phyloP scores from a whole-genome alignment of 1,140 invertebrate species.

The Diuraphis noxia region DNA sequence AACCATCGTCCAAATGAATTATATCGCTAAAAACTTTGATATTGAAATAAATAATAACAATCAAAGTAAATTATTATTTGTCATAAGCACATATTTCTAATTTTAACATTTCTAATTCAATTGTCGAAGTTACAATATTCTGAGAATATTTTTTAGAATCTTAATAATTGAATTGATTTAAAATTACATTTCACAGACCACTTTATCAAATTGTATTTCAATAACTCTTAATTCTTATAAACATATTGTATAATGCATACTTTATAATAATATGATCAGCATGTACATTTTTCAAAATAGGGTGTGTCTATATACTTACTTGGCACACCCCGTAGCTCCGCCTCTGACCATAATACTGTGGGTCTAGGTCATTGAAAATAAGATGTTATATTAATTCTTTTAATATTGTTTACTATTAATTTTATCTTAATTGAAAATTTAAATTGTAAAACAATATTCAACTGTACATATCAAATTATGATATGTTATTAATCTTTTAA shows the following conservation, averaged over 20 bases:
- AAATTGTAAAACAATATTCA: background rate
- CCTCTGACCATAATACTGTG: background rate
- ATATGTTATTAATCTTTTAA: background rate
- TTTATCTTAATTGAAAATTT: background rate
- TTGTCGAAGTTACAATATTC: too few relatives aligned
- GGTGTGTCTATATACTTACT: background rate
- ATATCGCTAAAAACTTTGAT: background rate
- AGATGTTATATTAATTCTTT: background rate
- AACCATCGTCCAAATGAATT: background rate
- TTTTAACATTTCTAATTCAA: background rate
- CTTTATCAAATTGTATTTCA: background rate
- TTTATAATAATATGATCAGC: background rate
- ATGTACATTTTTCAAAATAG: background rate
- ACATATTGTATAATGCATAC: background rate
- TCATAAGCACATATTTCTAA: background rate
- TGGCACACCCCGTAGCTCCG: background rate
- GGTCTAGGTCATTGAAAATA: conserved; percentile 6
- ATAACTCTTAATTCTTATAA: background rate
- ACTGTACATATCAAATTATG: background rate
- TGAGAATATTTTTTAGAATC: background rate
- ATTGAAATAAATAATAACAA: background rate
- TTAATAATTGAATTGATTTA: background rate
- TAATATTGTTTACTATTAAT: background rate
- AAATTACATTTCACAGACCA: background rate
- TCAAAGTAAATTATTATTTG: background rate